A percentile compares a stretch with the other conserved stretches of the same genome.
Conservation (phyloP, 2,888 invertebrate genomes). For the Sisyra nigra region DNA sequence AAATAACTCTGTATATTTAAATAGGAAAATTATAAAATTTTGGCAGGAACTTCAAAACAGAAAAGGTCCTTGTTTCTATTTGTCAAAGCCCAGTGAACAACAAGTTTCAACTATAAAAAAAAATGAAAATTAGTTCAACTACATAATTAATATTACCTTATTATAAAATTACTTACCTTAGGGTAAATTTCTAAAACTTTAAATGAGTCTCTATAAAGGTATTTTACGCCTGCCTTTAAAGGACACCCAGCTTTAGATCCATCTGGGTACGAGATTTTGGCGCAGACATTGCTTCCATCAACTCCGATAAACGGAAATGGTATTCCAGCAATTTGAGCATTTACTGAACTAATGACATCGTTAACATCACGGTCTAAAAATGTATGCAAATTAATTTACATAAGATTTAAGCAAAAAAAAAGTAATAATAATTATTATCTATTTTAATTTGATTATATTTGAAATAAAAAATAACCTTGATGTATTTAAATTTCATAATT, state of each 20-base stretch:
- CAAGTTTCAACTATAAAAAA: constrained; percentile 35
- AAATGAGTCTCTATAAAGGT: constrained; percentile 50
- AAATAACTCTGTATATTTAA: no score
- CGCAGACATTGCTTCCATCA: constrained; percentile 51
- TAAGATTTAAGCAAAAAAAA: no score
- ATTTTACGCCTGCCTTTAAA: constrained; percentile 45
- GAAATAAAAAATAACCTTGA: no score
- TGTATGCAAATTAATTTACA: no score
- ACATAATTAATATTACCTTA: background rate
- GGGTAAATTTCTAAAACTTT: constrained; percentile 37
- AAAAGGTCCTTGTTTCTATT: constrained; percentile 28
- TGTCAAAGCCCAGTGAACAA: constrained; percentile 47
- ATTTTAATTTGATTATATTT: no score
- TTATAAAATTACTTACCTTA: constrained; percentile 24
- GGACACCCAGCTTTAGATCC: constrained; percentile 46
- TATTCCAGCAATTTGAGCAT: constrained; percentile 27
- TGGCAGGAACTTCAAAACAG: constrained; percentile 57
- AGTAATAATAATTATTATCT: no score
- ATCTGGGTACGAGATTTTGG: constrained; percentile 39
- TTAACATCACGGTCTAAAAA: no score
- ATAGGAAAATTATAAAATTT: constrained; percentile 25
- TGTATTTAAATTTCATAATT: no score
- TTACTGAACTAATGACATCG: no score
- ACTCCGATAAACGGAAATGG: constrained; percentile 62
- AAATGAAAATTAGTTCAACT: constrained; percentile 6